phyloP scores from a whole-genome alignment of 2,113 vertebrate genomes.

The Spermophilus dauricus region DNA sequence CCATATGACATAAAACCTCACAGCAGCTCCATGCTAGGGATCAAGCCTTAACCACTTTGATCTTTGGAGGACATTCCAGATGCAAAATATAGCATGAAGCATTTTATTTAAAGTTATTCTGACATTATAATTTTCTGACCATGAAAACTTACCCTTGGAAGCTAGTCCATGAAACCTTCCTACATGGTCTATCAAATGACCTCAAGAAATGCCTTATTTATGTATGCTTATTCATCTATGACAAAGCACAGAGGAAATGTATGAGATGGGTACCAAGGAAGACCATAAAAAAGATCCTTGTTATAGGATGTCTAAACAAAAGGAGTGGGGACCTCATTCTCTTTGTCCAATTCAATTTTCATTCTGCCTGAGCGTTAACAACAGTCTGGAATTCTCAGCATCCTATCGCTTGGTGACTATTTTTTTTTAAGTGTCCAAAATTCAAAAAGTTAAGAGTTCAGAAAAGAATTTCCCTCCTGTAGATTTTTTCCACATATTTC shows the following conservation, averaged over 20 bases:
- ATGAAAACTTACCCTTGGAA: neutral
- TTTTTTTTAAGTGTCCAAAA: neutral
- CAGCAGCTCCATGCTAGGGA: neutral
- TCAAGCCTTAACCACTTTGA: too few relatives aligned
- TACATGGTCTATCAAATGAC: neutral
- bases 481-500: neutral
- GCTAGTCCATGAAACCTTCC: neutral
- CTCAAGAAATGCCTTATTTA: neutral
- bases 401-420: neutral
- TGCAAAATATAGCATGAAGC: neutral
- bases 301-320: neutral
- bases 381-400: neutral
- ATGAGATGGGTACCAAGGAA: neutral
- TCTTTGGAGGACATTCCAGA: neutral
- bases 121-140: neutral
- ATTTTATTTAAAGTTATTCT: neutral
- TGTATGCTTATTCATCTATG: neutral
- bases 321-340: neutral
- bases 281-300: neutral
- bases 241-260: neutral
- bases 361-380: neutral
- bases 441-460: neutral
- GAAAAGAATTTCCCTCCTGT: neutral
- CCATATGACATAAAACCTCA: neutral
- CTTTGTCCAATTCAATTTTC: neutral